Evolutionary conservation across 2,113 vertebrate species (phyloP).

Genomic region (Falcunculus frontatus): DNA sequence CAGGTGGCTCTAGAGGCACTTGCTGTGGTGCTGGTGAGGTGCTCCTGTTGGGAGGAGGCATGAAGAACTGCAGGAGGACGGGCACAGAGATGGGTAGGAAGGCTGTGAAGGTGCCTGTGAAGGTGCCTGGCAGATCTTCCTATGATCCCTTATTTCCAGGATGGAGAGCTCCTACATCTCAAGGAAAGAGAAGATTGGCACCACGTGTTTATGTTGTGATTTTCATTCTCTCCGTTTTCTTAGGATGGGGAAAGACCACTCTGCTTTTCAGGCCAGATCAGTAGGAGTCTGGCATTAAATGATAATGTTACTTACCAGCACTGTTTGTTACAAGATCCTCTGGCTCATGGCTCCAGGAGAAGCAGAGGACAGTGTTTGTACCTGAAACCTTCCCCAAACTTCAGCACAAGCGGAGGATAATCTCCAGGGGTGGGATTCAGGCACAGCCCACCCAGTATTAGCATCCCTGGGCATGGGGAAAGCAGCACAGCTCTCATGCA

Average conservation of each 20-base stretch:
- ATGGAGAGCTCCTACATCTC: neutral
- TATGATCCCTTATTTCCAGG: neutral
- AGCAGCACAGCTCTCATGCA: neutral
- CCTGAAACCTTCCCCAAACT: neutral
- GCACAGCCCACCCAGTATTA: neutral
- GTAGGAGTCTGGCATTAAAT: neutral
- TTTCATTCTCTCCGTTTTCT: neutral
- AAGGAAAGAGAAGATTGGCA: neutral
- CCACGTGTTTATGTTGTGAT: neutral
- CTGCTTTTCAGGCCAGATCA: neutral
- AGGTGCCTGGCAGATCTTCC: neutral
- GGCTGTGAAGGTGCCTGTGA: neutral
- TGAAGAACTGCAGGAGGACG: neutral
- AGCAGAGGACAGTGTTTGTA: neutral
- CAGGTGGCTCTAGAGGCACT: neutral
- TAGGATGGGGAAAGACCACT: neutral
- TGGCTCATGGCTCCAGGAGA: neutral
- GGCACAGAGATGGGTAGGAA: neutral
- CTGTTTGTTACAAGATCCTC: neutral
- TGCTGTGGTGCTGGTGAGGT: rapidly evolving
- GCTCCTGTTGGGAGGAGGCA: neutral
- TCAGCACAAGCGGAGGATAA: neutral
- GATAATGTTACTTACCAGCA: rapidly evolving
- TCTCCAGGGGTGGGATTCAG: neutral
- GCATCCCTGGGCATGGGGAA: neutral